Evolutionary conservation across 1,140 invertebrate species (phyloP).

Genomic region (Conus ventricosus): DNA sequence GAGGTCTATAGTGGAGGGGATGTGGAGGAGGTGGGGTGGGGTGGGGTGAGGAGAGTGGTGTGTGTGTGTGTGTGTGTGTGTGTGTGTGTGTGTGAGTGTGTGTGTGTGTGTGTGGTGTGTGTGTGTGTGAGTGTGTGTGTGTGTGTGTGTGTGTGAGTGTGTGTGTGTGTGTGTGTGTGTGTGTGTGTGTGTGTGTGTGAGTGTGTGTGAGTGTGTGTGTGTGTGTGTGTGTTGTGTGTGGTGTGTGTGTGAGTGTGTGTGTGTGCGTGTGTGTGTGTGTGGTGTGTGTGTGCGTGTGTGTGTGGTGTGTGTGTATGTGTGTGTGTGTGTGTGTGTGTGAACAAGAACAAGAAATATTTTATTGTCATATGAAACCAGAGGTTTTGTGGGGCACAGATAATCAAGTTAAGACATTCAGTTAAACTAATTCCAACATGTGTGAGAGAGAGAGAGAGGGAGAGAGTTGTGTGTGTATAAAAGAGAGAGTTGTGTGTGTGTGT

Average conservation of each 20-base stretch:
- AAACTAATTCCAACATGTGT: too few species aligned
- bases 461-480: too few species aligned
- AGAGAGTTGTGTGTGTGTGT: too few species aligned
- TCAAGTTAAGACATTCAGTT: too few species aligned
- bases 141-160: not conserved
- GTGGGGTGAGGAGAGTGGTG: not conserved
- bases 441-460: too few species aligned
- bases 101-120: conserved; percentile 22
- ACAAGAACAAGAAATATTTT: too few species aligned
- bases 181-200: not conserved
- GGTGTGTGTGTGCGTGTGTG: too few species aligned
- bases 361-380: too few species aligned
- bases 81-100: not conserved
- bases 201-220: not conserved
- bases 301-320: not conserved
- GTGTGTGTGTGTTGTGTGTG: conserved; percentile 5
- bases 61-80: conserved; percentile 5
- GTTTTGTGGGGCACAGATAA: too few species aligned
- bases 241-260: not conserved
- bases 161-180: not conserved
- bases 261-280: not conserved
- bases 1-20: not conserved
- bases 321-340: too few species aligned
- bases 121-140: not conserved
- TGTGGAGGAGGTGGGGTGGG: not conserved